phyloP scores from a whole-genome alignment of 2,113 vertebrate species.

The Oenanthe oenanthe region DNA sequence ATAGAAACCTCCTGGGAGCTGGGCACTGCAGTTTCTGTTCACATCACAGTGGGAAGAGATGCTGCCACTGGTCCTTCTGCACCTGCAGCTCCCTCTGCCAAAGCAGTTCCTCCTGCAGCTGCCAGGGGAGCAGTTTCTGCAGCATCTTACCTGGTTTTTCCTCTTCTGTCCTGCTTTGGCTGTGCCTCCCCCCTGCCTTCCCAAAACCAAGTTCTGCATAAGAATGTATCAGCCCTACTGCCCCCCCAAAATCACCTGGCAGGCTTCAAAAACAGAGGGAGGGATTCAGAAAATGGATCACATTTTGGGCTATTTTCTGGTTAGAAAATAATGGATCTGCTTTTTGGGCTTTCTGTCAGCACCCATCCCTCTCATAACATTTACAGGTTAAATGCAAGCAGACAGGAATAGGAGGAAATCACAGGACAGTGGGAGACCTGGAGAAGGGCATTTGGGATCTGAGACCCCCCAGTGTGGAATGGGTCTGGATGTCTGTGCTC shows the following conservation, averaged over 20 bases:
- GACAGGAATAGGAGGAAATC: background rate
- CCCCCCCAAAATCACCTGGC: background rate
- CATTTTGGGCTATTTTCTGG: background rate
- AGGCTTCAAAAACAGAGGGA: background rate
- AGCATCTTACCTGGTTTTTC: background rate
- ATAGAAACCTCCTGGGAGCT: background rate
- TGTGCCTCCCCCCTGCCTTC: background rate
- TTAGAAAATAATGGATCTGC: background rate
- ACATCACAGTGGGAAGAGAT: accelerated
- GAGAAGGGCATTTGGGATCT: background rate
- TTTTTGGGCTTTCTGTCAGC: background rate
- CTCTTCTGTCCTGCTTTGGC: background rate
- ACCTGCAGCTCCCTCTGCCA: background rate
- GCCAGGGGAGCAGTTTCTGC: background rate
- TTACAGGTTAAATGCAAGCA: background rate
- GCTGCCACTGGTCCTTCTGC: background rate
- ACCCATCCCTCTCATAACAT: background rate
- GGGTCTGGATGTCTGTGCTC: accelerated
- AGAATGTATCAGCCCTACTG: background rate
- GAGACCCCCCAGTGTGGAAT: accelerated
- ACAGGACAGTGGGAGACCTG: background rate
- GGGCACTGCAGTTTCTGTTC: background rate
- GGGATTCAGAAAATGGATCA: background rate
- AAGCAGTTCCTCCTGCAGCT: background rate
- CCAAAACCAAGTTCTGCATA: background rate